Base-by-base conservation (phyloP, 2,113 vertebrate genomes). In the Galemys pyrenaicus region DNA sequence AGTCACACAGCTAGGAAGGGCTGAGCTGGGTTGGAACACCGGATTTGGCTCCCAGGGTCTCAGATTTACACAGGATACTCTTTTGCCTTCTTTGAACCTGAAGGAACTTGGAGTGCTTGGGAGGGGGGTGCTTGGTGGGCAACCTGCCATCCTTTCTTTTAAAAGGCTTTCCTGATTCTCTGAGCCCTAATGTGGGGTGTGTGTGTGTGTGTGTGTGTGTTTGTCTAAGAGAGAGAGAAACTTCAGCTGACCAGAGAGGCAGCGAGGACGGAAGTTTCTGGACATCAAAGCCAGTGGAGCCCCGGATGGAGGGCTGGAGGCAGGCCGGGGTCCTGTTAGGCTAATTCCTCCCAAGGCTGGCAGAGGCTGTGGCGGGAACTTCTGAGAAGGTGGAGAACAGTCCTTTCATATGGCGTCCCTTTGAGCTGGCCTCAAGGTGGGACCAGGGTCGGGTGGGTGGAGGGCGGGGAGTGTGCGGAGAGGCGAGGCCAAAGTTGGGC, bases 271-370 rank as follows among this genome's bases (percentile, higher is more conserved):
- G 97, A 97, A 98, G 95, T 95, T 95, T 97, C 97, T 83, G 89
- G 97, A 98, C 97, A 98, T 98, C 97, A 98, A 83, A 98, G 90
- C 24, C 58, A 97, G 62, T 62, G 96, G 91, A 97, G 96, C 64
- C 80, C 84, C 5, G 62, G 84, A 82, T 54, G 73, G 73, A 96
- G 51, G 89, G 80, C 77, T 79, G 87, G 87, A 92, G 71, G 84
- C 86, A 2, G 30, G 78, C 97, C 10, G 15, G 95, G 95, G 97
- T 92, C 97, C 95, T 28, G 19, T 97, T 97, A 95, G 96, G 96
- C 95, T 97, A 96, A 96, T 95, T 96, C 97, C 97, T 95, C 93
- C 97, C 96, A 49, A 95, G 97, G 97, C 97, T 97, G 96, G 92
- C 84, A 71, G 92, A 93, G 84, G 62, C 81, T 51, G 5, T 0